phyloP scores from a whole-genome alignment of 64 coral and sea anemone genomes.

The Platygyra sinensis region DNA sequence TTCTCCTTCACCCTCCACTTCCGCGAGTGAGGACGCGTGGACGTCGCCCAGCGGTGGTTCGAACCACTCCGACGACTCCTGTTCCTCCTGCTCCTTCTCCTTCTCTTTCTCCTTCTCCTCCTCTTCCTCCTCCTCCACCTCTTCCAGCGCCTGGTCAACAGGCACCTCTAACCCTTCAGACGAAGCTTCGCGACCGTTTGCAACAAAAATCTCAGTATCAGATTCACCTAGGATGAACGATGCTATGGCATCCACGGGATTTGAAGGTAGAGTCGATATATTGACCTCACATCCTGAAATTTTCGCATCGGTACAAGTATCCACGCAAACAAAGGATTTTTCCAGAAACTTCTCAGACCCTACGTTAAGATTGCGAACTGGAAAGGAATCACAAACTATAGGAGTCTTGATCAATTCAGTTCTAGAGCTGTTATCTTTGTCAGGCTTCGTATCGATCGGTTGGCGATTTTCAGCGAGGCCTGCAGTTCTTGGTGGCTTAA shows the following conservation, averaged over 20 bases:
- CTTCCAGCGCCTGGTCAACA: neutral
- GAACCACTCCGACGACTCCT: neutral
- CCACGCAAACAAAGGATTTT: neutral
- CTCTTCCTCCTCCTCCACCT: neutral
- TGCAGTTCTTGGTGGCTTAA: neutral
- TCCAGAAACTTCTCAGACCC: slow-evolving; percentile 18
- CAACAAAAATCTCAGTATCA: neutral
- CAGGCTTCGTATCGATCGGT: neutral
- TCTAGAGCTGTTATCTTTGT: neutral
- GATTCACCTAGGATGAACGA: neutral
- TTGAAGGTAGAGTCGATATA: neutral
- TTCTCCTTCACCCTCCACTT: neutral
- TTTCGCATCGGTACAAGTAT: neutral
- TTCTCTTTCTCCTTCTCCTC: neutral
- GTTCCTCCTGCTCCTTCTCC: neutral
- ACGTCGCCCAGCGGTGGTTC: neutral
- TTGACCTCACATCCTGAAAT: neutral
- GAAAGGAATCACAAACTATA: slow-evolving; percentile 7
- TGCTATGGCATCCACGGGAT: neutral
- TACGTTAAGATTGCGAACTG: neutral
- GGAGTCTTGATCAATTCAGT: neutral
- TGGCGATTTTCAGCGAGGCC: neutral
- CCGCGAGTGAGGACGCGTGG: neutral
- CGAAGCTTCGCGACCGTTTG: neutral
- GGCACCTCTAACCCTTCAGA: neutral